Conservation (phyloP, 2,797 vertebrate species). For the Chelon labrosus region DNA sequence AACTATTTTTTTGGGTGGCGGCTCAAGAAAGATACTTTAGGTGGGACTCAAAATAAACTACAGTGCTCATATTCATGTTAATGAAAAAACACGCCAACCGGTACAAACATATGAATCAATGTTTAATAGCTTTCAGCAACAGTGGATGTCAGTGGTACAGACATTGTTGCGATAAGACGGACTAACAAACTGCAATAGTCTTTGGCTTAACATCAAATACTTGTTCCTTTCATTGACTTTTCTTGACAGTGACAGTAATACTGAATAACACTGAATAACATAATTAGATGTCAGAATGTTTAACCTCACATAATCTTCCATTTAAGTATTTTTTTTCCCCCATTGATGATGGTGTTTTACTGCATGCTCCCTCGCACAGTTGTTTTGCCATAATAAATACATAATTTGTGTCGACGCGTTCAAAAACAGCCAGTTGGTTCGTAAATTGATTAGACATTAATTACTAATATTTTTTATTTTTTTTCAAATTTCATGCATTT, state of each 20-base stretch:
- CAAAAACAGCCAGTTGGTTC: conserved; percentile 17
- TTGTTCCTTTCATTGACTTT: not conserved
- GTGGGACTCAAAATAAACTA: not conserved
- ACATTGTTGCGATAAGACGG: too few species aligned
- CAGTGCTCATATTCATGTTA: not conserved
- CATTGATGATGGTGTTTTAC: conserved; percentile 5
- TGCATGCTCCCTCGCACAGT: conserved; percentile 13
- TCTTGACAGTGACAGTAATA: not conserved
- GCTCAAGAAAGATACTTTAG: not conserved
- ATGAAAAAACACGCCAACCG: not conserved
- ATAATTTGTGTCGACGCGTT: conserved; percentile 17
- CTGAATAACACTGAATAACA: not conserved
- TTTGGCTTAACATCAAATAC: not conserved
- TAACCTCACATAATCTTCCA: not conserved
- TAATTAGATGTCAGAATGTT: conserved; percentile 1
- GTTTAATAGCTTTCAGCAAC: not conserved
- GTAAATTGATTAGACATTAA: conserved; percentile 30
- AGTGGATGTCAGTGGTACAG: not conserved
- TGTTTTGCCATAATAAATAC: conserved; percentile 3
- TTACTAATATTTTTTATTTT: conserved; percentile 27
- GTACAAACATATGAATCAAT: not conserved
- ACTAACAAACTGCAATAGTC: not conserved
- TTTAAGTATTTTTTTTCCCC: not conserved
- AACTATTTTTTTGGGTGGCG: not conserved
- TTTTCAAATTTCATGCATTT: conserved; percentile 13